phyloP scores from a whole-genome alignment of 2,888 invertebrate genomes.

The Eupeodes latifasciatus region DNA sequence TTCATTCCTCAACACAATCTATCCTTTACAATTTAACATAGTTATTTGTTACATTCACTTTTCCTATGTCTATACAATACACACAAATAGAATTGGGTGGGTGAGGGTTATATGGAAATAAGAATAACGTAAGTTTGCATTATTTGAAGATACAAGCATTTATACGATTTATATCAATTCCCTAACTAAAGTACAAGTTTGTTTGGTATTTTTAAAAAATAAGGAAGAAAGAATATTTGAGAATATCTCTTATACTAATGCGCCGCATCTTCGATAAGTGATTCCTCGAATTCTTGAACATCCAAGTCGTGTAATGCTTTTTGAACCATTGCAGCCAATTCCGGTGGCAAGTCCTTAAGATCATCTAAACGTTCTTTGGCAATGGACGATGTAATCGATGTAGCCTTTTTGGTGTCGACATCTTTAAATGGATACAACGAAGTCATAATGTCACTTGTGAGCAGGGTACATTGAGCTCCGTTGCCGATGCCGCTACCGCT shows the following conservation, averaged over 20 bases:
- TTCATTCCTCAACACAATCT: conserved; percentile 30
- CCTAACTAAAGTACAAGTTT: conserved; percentile 50
- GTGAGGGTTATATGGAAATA: background rate
- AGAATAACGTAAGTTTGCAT: conserved; percentile 19
- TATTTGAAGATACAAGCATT: conserved; percentile 45
- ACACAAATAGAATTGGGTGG: conserved; percentile 36
- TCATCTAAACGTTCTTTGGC: conserved; percentile 84
- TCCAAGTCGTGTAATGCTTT: conserved; percentile 85
- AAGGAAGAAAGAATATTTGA: background rate
- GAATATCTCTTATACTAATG: conserved; percentile 10
- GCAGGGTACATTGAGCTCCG: conserved; percentile 73
- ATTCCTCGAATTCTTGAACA: conserved; percentile 82
- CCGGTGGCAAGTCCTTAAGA: conserved; percentile 85
- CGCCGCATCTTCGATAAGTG: conserved; percentile 61
- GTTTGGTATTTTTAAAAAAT: background rate
- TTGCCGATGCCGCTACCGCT: conserved; percentile 37
- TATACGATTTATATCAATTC: conserved; percentile 61
- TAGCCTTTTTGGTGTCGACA: conserved; percentile 27
- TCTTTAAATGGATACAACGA: conserved; percentile 79
- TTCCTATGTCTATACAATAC: conserved; percentile 35
- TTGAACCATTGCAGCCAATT: conserved; percentile 87
- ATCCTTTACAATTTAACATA: conserved; percentile 62
- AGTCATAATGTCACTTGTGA: conserved; percentile 78
- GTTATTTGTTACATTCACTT: conserved; percentile 43
- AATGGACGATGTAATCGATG: conserved; percentile 80